These are phyloP conservation scores for Dexiosoma caninum DNA, from an alignment of 2,888 invertebrate species.

Conservation along the genomic window DNA sequence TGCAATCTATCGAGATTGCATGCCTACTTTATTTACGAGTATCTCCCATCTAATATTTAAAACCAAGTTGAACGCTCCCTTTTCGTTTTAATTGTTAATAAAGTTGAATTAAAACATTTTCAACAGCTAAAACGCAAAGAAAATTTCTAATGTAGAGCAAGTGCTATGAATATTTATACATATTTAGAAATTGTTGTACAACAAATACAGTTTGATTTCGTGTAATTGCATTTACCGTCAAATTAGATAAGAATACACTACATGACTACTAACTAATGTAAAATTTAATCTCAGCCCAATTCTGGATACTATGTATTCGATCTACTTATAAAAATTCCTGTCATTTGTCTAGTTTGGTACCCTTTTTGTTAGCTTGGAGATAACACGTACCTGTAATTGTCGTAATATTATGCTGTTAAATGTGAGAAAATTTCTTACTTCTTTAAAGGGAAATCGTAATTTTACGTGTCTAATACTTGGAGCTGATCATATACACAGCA, in stretches of 20 bases:
- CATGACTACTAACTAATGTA: too few species aligned
- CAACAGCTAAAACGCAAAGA: conserved; percentile 1
- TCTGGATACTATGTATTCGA: neutral
- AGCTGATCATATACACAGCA: too few species aligned
- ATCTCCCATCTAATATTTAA: conserved; percentile 1
- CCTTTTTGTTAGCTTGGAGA: neutral
- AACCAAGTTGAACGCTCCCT: conserved; percentile 42
- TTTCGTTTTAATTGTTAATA: conserved; percentile 1
- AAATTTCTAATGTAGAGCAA: conserved; percentile 17
- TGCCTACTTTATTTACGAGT: conserved; percentile 16
- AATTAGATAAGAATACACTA: conserved; percentile 9
- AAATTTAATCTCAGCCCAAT: neutral
- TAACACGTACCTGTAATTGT: neutral
- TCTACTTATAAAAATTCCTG: neutral
- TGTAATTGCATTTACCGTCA: conserved; percentile 10
- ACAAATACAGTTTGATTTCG: conserved; percentile 9
- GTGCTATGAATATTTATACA: conserved; percentile 19
- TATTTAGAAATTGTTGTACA: conserved; percentile 2
- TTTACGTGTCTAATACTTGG: neutral
- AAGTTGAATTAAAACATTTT: neutral
- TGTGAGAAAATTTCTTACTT: neutral
- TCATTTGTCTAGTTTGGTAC: neutral
- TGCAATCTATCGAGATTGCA: conserved; percentile 1
- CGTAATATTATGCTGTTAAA: neutral
- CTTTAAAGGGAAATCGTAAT: neutral